phyloP scores from a whole-genome alignment of 2,797 vertebrate species.

The Coregonus sp. region DNA sequence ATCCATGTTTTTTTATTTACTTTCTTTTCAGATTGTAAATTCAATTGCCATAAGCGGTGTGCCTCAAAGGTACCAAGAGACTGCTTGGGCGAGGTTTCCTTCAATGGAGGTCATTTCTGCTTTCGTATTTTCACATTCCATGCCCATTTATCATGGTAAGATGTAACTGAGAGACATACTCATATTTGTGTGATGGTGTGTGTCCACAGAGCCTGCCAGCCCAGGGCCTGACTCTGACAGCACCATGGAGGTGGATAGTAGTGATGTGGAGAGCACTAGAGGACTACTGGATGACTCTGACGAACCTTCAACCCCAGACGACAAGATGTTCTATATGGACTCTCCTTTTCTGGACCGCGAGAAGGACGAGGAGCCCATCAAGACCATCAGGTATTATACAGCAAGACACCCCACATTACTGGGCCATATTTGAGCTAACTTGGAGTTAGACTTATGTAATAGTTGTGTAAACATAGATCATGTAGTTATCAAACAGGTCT shows the following conservation, averaged over 20 bases:
- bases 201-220: conserved; percentile 84
- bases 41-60: conserved; percentile 97
- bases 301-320: conserved; percentile 90
- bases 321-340: conserved; percentile 94
- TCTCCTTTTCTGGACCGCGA: conserved; percentile 88
- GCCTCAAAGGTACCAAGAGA: conserved; percentile 96
- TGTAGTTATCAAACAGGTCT: no score
- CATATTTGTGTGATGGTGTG: not conserved
- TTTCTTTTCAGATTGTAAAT: conserved; percentile 87
- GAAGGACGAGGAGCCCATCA: conserved; percentile 91
- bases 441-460: no score
- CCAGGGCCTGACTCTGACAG: conserved; percentile 89
- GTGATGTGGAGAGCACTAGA: conserved; percentile 84
- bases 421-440: not conserved
- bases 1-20: conserved; percentile 9
- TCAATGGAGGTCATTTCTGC: conserved; percentile 87
- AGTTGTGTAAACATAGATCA: no score
- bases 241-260: conserved; percentile 94
- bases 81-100: conserved; percentile 94
- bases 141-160: not conserved
- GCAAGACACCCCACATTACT: not conserved
- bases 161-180: not conserved
- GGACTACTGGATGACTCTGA: conserved; percentile 88
- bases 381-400: conserved; percentile 87
- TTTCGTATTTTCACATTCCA: not conserved